Evolutionary conservation across 2,888 invertebrate species (phyloP), one percentile per base, ranked within the genome.

Genomic region (Hyposoter dolosus): DNA sequence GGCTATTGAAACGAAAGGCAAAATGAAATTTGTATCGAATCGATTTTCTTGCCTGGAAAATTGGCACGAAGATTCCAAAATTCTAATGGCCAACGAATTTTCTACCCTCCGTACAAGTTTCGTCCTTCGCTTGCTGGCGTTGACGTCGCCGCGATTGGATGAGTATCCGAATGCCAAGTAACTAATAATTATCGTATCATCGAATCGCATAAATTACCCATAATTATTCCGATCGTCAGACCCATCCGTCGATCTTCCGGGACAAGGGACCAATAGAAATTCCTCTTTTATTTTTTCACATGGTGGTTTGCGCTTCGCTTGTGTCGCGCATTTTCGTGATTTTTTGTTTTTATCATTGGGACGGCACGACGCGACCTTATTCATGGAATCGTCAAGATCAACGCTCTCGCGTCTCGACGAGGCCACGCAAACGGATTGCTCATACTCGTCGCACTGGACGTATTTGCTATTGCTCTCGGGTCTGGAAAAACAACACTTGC

Each of bases 401-500:
- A 56, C 35, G 19, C 60, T 74, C 72, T 32, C 63, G 28, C 23
- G 40, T 45, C 23, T n/a, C 23, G 43, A 68, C 43, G 68, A 47
- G n/a, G 17, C 63, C n/a, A 28, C 23, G n/a, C 15, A 10, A 71
- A 72, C 66, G 68, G 56, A 66, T 66, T 28, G 19, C 19, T 78
- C 82, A 71, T 47, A 63, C 28, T 80, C 79, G 79, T 85, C 82
- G 71, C 85, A 85, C 47, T 82, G 85, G 45, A 85, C 63, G 56
- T 69, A 85, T 85, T 79, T 85, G 79, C 56, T 76, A 17, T 79
- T 63, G 75, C 56, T 60, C 35, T 75, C 56, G 12, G 82, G 69
- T 63, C 32, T 32, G 69, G 43, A 79, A 60, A 75, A 69, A 71
- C 78, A 50, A 69, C 85, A 85, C 40, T 85, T 63, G 85, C 78